A percentile compares a stretch with the other conserved stretches of the same genome.
Conservation (phyloP, 2,113 vertebrate species). For the Poeciliopsis retropinna region DNA sequence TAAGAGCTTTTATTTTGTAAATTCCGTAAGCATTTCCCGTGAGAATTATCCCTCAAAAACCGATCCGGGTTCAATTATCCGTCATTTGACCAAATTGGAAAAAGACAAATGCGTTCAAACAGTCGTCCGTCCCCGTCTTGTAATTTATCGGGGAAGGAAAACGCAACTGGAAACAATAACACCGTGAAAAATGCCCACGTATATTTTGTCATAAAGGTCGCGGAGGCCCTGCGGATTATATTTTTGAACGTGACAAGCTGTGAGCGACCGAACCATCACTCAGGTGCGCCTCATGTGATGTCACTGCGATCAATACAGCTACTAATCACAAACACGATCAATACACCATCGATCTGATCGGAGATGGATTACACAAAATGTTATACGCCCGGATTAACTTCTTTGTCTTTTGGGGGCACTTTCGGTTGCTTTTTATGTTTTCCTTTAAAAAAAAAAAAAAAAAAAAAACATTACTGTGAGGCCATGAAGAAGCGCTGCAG, state of each 20-base stretch:
- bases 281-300: slow-evolving; percentile 67
- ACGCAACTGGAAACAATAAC: background rate
- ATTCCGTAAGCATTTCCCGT: slow-evolving; percentile 10
- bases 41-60: background rate
- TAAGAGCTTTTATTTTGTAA: background rate
- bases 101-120: slow-evolving; percentile 11
- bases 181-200: background rate
- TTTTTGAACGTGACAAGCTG: slow-evolving; percentile 42
- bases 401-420: background rate
- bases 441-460: no score
- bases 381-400: slow-evolving; percentile 42
- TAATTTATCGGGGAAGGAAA: slow-evolving; percentile 10
- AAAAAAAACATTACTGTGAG: no score
- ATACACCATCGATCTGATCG: slow-evolving; percentile 66
- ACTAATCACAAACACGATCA: slow-evolving; percentile 73
- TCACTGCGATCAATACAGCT: slow-evolving; percentile 64
- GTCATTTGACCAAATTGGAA: slow-evolving; percentile 3
- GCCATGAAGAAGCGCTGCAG: slow-evolving; percentile 6
- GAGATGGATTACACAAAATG: slow-evolving; percentile 58
- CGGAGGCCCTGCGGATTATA: slow-evolving; percentile 33
- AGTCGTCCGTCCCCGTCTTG: background rate
- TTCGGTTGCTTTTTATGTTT: background rate
- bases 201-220: slow-evolving; percentile 21
- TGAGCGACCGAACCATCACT: slow-evolving; percentile 57
- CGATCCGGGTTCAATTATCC: background rate